Base-by-base conservation (phyloP, 2,797 vertebrate genomes). In the Hoplostethus atlanticus region DNA sequence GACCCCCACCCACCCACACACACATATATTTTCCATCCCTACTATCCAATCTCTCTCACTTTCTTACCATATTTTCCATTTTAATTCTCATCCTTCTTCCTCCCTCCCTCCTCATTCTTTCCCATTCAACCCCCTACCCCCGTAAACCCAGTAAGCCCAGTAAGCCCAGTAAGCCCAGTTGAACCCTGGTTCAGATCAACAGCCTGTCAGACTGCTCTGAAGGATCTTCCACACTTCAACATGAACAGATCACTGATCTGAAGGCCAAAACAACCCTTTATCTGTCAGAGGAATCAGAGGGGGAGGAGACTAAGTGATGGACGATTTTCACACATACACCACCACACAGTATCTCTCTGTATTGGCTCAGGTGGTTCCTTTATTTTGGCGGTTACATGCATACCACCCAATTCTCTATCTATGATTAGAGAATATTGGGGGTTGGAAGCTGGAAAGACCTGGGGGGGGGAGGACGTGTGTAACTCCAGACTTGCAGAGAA, bases 141-240 rank as follows among this genome's bases (percentile, higher is more conserved):
- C 42, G 48, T 50, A 21, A 21, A 21, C 21, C 68, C 60, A 46
- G 48, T 50, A 21, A 21, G 1, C 21, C 21, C 21, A 21, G 21
- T 21, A 21, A 21, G 21, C 21, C 21, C 21, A 21, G 21, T 21
- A 21, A 21, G 21, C 21, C 21, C 21, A 21, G 21, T 21, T 68
- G 72, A 83, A 87, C 58, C 64, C 64, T 15, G 50, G 52, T 42
- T 63, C 21, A 61, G 73, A 81, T 84, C 74, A 78, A 53, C 78
- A 57, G 31, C 30, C 73, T 28, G 6, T 60, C 7, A 55, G 59
- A 74, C 11, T 11, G 25, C 28, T 50, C 60, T 53, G 64, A 63
- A 79, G 55, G n/a, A 73, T 55, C 16, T 30, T 51, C 65, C 55
- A 62, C 55, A 66, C 2, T 1, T 34, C 11, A 0, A 55, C 6